Conservation (phyloP, 2,888 invertebrate species). For the Deilephila porcellus region DNA sequence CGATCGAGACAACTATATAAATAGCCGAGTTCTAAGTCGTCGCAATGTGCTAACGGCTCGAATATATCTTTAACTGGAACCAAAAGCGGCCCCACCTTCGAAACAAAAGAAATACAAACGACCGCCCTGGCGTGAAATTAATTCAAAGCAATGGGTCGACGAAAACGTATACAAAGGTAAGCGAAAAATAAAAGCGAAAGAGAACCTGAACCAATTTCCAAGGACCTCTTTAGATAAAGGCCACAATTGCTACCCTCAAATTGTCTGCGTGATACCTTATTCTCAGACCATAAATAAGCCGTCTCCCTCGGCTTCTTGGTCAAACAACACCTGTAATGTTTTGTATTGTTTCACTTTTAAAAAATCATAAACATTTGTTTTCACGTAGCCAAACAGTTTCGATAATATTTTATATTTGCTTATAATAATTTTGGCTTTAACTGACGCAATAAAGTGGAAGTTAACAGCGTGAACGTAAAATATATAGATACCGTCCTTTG, state of each 20-base stretch:
- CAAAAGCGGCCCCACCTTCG: conserved; percentile 65
- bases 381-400: not conserved
- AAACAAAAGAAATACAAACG: conserved; percentile 80
- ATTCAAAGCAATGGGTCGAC: conserved; percentile 76
- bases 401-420: conserved; percentile 9
- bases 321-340: conserved; percentile 23
- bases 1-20: conserved; percentile 78
- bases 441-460: conserved; percentile 34
- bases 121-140: conserved; percentile 74
- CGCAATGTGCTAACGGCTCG: conserved; percentile 76
- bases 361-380: not conserved
- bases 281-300: conserved; percentile 30
- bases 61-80: conserved; percentile 74
- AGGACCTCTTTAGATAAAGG: conserved; percentile 68
- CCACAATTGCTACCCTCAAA: conserved; percentile 65
- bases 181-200: conserved; percentile 73
- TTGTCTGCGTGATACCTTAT: conserved; percentile 55
- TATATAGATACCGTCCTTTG: conserved; percentile 55
- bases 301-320: conserved; percentile 20
- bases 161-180: conserved; percentile 77
- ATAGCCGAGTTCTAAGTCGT: conserved; percentile 75
- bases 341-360: not conserved
- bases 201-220: conserved; percentile 67
- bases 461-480: conserved; percentile 55
- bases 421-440: conserved; percentile 18